phyloP scores from a whole-genome alignment of 2,113 vertebrate genomes.

The Tauraco erythrolophus region DNA sequence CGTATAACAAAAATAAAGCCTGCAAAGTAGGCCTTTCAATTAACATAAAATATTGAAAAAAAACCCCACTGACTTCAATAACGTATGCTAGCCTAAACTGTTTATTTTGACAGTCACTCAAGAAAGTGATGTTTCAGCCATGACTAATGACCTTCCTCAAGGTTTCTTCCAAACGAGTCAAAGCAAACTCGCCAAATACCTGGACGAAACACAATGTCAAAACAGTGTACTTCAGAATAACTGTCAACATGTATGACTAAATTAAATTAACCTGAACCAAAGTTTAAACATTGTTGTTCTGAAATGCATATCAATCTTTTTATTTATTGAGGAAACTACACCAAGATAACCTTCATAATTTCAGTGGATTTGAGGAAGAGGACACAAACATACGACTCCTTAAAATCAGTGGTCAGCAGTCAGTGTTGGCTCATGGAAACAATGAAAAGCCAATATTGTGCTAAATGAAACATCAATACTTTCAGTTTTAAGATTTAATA shows the following conservation, averaged over 20 bases:
- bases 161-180: slow-evolving; percentile 15
- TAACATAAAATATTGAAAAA: slow-evolving; percentile 5
- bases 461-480: neutral
- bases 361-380: neutral
- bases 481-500: neutral
- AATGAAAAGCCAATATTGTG: neutral
- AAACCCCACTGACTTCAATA: slow-evolving; percentile 23
- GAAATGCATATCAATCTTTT: slow-evolving; percentile 6
- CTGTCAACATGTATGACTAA: slow-evolving; percentile 4
- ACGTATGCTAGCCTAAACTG: neutral
- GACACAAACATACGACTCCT: neutral
- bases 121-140: slow-evolving; percentile 41
- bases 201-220: neutral
- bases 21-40: neutral
- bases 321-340: neutral
- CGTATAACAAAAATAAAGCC: neutral
- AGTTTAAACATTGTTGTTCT: neutral
- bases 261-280: slow-evolving; percentile 23
- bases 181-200: slow-evolving; percentile 17
- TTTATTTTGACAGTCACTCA: slow-evolving; percentile 46
- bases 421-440: neutral
- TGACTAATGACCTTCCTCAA: slow-evolving; percentile 37
- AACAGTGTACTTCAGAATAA: neutral
- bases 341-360: slow-evolving; percentile 20
- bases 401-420: neutral